phyloP scores from a whole-genome alignment of 1,140 invertebrate species.

The Bombyx mori region DNA sequence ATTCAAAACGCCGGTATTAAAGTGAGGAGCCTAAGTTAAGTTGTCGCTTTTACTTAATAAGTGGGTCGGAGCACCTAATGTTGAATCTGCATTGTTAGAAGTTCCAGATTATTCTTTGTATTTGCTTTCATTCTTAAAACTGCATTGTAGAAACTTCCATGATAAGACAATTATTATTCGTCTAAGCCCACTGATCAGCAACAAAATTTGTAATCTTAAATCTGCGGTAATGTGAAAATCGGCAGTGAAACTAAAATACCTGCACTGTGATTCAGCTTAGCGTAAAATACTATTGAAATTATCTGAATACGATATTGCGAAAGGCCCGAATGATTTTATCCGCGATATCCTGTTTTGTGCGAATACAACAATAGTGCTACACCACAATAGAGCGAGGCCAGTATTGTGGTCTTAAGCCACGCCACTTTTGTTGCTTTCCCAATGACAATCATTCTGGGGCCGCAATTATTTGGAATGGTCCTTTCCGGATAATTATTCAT shows the following conservation, averaged over 20 bases:
- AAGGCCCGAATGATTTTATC: not conserved
- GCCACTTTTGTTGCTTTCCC: too few species aligned
- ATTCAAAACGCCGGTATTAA: slow-evolving; percentile 7
- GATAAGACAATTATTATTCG: too few species aligned
- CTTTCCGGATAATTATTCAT: too few species aligned
- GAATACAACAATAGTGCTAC: not conserved
- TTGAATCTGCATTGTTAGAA: slow-evolving; percentile 9
- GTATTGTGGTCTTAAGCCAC: not conserved
- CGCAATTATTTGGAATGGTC: too few species aligned
- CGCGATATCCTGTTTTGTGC: not conserved
- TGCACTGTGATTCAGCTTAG: not conserved
- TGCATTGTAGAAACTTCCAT: too few species aligned
- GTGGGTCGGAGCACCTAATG: slow-evolving; percentile 4
- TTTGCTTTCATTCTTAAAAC: too few species aligned
- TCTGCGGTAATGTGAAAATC: too few species aligned
- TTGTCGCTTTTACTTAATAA: slow-evolving; percentile 7
- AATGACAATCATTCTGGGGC: too few species aligned
- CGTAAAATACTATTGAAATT: not conserved
- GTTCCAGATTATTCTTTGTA: not conserved
- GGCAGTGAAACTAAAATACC: too few species aligned
- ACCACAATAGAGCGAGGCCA: not conserved
- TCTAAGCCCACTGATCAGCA: too few species aligned
- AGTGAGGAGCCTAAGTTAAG: slow-evolving; percentile 7
- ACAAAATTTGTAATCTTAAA: too few species aligned
- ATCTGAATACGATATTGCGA: not conserved